These are phyloP conservation scores for Epinotia brunnichana DNA, from an alignment of 2,888 invertebrate genomes.

Conservation along the genomic window DNA sequence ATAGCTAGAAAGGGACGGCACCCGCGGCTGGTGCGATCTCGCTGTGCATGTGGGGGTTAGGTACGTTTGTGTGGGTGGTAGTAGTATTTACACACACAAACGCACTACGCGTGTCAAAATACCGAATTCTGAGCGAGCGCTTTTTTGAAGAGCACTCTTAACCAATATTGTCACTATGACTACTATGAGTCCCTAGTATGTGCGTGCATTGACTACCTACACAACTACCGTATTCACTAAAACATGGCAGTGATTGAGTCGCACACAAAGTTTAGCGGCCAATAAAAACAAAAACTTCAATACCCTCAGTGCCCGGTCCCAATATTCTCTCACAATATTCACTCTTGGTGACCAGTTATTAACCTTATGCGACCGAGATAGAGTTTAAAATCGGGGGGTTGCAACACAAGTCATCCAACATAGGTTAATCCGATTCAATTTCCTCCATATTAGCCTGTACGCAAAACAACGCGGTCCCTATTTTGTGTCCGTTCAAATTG, in stretches of 20 bases:
- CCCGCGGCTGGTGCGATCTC: too few species aligned
- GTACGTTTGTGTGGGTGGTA: too few species aligned
- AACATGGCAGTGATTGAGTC: slow-evolving; percentile 21
- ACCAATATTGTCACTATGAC: not conserved
- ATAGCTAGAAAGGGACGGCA: too few species aligned
- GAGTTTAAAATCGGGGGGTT: slow-evolving; percentile 19
- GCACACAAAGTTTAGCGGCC: slow-evolving; percentile 18
- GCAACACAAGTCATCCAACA: slow-evolving; percentile 14
- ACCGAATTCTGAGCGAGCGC: too few species aligned
- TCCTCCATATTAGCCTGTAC: slow-evolving; percentile 56
- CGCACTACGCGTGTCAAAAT: too few species aligned
- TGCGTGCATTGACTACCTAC: not conserved
- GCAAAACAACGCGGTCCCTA: slow-evolving; percentile 39
- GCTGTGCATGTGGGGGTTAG: too few species aligned
- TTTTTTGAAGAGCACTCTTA: too few species aligned
- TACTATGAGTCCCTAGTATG: not conserved
- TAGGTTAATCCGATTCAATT: slow-evolving; percentile 62
- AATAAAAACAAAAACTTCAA: slow-evolving; percentile 30
- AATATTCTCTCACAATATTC: slow-evolving; percentile 7
- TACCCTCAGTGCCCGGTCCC: slow-evolving; percentile 16
- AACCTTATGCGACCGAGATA: slow-evolving; percentile 5
- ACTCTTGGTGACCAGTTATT: not conserved
- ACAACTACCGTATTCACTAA: slow-evolving; percentile 5
- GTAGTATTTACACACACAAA: too few species aligned
- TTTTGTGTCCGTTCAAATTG: slow-evolving; percentile 24